Percentiles rank a stretch among this genome's conserved stretches.
These are phyloP conservation scores for Drosophila longiperda DNA, from an alignment of 2,888 invertebrate species.

Conservation along the genomic window DNA sequence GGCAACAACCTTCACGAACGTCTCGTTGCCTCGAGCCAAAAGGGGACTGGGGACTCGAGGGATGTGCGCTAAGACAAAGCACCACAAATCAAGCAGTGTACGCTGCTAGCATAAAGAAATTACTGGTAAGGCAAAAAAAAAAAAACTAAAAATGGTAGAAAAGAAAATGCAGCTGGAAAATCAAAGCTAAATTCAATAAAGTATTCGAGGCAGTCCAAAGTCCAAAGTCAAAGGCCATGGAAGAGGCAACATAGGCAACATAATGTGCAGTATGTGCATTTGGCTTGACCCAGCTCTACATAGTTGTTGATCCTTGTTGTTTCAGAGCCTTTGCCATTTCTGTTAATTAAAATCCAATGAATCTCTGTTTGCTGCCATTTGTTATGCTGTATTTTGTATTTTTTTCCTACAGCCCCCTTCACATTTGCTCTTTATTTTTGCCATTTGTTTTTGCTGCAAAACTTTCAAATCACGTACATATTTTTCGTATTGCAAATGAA, in stretches of 20 bases:
- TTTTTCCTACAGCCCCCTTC: slow-evolving; percentile 27
- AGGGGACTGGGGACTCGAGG: neutral
- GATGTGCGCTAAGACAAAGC: slow-evolving; percentile 53
- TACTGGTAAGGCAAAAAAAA: slow-evolving; percentile 13
- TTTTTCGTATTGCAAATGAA: slow-evolving; percentile 17
- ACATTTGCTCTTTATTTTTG: slow-evolving; percentile 1
- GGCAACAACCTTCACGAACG: slow-evolving; percentile 44
- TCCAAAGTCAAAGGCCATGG: slow-evolving; percentile 28
- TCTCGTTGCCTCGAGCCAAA: neutral
- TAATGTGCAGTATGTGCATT: slow-evolving; percentile 11
- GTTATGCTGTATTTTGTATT: slow-evolving; percentile 59
- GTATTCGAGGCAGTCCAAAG: slow-evolving; percentile 21
- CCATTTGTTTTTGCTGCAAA: slow-evolving; percentile 11
- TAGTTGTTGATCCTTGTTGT: slow-evolving; percentile 18
- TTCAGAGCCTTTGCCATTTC: slow-evolving; percentile 29
- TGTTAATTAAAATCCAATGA: slow-evolving; percentile 77
- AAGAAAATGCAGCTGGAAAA: slow-evolving; percentile 18
- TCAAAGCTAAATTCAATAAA: slow-evolving; percentile 45
- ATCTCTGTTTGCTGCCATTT: slow-evolving; percentile 40
- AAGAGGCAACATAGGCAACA: slow-evolving; percentile 17
- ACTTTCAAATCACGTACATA: slow-evolving; percentile 45
- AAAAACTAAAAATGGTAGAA: neutral
- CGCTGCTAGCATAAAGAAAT: slow-evolving; percentile 57
- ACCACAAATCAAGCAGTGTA: slow-evolving; percentile 57
- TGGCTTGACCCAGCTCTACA: neutral